A percentile compares a stretch with the other conserved stretches of the same genome.
Evolutionary conservation across 2,888 invertebrate species (phyloP).

Genomic region (Seira sanloemensis): DNA sequence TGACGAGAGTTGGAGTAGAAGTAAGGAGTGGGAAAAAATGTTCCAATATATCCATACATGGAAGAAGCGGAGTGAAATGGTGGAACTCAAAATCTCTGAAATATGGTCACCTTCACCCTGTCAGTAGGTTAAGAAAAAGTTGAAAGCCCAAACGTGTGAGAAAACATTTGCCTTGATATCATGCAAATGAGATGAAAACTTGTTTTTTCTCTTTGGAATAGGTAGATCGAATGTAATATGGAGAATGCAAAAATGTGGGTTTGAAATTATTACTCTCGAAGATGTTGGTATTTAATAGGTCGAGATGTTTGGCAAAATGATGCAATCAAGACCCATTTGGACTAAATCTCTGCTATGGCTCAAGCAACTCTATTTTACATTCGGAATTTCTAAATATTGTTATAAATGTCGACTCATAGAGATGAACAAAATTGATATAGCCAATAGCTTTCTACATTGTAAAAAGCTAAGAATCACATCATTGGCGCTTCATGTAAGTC

Average conservation of each 20-base stretch:
- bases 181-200: slow-evolving; percentile 52
- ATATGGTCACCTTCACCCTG: not conserved
- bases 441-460: too few species aligned
- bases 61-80: too few species aligned
- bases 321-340: slow-evolving; percentile 2
- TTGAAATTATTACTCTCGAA: not conserved
- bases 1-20: not conserved
- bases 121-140: not conserved
- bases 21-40: not conserved
- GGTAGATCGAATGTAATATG: not conserved
- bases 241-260: not conserved
- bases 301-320: too few species aligned
- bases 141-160: slow-evolving; percentile 36
- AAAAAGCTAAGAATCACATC: too few species aligned
- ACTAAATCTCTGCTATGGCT: too few species aligned
- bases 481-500: not conserved
- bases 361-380: too few species aligned
- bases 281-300: slow-evolving; percentile 6
- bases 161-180: slow-evolving; percentile 51
- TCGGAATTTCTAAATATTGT: too few species aligned
- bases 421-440: too few species aligned
- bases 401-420: too few species aligned
- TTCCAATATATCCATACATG: not conserved
- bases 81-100: not conserved
- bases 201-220: slow-evolving; percentile 26